Evolutionary conservation across 2,113 vertebrate species (phyloP).

Genomic region (Engraulis encrasicolus): DNA sequence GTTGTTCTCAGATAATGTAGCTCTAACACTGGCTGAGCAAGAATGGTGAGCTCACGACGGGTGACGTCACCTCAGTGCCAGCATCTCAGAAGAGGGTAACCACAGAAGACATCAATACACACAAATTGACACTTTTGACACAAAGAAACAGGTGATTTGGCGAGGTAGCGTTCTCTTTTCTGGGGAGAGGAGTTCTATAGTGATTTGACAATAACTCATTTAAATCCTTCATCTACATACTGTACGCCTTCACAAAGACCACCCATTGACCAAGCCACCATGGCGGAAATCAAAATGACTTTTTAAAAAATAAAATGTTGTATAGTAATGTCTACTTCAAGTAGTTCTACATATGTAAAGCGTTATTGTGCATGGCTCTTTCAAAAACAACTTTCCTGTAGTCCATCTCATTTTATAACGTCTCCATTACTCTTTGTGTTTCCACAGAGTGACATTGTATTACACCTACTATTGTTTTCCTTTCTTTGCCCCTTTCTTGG

Average conservation of each 20-base stretch:
- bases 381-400: background rate
- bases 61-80: background rate
- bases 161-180: background rate
- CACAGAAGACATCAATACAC: background rate
- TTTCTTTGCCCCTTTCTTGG: background rate
- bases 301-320: background rate
- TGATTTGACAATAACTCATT: no score
- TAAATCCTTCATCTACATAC: background rate
- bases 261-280: background rate
- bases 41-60: background rate
- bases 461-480: background rate
- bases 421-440: background rate
- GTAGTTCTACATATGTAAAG: background rate
- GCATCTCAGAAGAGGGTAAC: background rate
- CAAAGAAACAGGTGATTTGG: background rate
- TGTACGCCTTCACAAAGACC: background rate
- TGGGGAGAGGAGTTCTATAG: background rate
- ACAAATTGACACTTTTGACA: background rate
- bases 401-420: background rate
- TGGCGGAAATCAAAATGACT: background rate
- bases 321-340: background rate
- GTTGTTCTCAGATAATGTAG: background rate
- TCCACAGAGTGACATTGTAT: background rate
- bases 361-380: background rate
- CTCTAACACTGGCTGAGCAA: background rate